Percentiles rank a stretch among this genome's conserved stretches.
Conservation (phyloP, 2,113 vertebrate species). For the Riparia riparia region DNA sequence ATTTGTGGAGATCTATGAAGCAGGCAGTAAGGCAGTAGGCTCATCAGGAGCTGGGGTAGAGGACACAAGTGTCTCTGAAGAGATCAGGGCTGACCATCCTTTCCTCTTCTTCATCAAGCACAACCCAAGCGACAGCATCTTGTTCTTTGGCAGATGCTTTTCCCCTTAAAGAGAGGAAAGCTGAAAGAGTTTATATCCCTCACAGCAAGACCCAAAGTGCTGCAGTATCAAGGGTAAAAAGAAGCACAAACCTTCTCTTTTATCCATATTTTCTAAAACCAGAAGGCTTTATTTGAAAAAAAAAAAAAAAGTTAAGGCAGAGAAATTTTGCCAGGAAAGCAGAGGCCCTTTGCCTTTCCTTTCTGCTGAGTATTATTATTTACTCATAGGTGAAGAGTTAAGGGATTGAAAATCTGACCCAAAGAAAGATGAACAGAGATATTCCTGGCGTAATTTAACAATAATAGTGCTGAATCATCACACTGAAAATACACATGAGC, state of each 20-base stretch:
- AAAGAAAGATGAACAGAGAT: background rate
- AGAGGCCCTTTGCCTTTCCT: background rate
- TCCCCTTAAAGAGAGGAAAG: conserved; percentile 61
- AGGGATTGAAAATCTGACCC: background rate
- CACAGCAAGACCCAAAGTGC: background rate
- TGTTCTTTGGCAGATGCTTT: conserved; percentile 72
- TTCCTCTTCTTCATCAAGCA: conserved; percentile 53
- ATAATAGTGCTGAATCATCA: background rate
- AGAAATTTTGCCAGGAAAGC: background rate
- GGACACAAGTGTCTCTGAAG: background rate
- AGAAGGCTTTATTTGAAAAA: background rate
- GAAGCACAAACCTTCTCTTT: background rate
- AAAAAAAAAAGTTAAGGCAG: background rate
- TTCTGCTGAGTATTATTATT: background rate
- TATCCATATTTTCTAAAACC: background rate
- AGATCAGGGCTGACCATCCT: conserved; percentile 72
- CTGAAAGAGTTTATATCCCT: background rate
- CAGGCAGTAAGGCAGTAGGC: conserved; percentile 31
- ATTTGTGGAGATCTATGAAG: conserved; percentile 72
- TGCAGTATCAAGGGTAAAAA: conserved; percentile 28
- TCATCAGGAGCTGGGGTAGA: conserved; percentile 1
- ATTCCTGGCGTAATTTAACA: background rate
- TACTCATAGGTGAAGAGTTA: background rate
- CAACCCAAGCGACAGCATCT: conserved; percentile 39
- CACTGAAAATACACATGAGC: background rate